Conservation (phyloP, 2,113 vertebrate species). For the Pimephales promelas region DNA sequence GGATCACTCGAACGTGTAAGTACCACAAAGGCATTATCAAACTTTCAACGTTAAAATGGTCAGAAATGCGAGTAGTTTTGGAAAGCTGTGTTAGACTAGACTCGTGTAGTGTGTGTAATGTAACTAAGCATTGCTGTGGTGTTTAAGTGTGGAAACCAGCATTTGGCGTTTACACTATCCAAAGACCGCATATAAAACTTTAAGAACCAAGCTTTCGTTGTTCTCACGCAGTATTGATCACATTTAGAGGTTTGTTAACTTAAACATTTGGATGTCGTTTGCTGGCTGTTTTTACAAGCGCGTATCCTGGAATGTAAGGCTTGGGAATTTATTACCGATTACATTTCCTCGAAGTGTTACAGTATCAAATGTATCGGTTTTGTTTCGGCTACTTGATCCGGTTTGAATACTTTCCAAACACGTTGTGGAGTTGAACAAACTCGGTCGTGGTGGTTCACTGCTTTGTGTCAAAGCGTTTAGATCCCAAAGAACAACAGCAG, state of each 20-base stretch:
- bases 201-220: background rate
- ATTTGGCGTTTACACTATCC: background rate
- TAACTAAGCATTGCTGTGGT: background rate
- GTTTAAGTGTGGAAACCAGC: slow-evolving; percentile 9
- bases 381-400: background rate
- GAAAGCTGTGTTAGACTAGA: background rate
- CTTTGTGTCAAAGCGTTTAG: background rate
- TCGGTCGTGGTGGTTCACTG: background rate
- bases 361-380: background rate
- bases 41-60: background rate
- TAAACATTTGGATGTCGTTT: background rate
- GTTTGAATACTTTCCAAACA: background rate
- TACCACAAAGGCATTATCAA: slow-evolving; percentile 36
- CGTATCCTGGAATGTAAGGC: background rate
- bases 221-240: background rate
- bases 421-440: slow-evolving; percentile 1
- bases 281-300: background rate
- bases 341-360: background rate
- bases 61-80: background rate
- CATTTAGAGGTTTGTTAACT: background rate
- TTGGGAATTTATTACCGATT: background rate
- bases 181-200: background rate
- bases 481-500: background rate
- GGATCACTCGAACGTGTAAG: slow-evolving; percentile 77
- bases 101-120: slow-evolving; percentile 23